phyloP scores from a whole-genome alignment of 2,113 vertebrate species.

The Syrmaticus mikado region DNA sequence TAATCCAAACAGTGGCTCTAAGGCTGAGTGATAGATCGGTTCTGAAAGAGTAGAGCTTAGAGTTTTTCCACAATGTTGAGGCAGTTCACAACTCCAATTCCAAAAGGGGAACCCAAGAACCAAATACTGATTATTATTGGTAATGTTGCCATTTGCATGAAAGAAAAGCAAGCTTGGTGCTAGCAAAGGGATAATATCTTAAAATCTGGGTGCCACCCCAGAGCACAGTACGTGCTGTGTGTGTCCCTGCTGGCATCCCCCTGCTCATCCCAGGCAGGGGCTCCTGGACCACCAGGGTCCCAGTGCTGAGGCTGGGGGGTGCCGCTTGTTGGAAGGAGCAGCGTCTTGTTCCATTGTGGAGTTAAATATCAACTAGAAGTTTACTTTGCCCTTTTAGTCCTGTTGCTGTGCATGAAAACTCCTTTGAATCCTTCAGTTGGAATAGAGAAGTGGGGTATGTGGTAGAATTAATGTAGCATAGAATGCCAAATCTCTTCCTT shows the following conservation, averaged over 20 bases:
- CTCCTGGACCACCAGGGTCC: neutral
- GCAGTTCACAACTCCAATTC: neutral
- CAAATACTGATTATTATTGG: neutral
- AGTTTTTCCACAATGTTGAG: neutral
- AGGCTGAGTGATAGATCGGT: neutral
- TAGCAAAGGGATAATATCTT: neutral
- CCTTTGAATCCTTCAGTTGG: neutral
- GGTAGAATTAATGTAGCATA: neutral
- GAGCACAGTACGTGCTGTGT: neutral
- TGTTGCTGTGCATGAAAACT: neutral
- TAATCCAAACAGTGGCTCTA: neutral
- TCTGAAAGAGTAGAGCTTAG: neutral
- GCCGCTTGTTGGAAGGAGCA: neutral
- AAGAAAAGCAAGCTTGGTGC: neutral
- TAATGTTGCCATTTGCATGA: neutral
- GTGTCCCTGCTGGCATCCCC: neutral
- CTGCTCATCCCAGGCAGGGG: fast-evolving
- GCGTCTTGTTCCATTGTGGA: neutral
- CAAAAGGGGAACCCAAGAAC: neutral
- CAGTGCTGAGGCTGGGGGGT: neutral
- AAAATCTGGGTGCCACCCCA: fast-evolving
- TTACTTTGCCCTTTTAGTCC: neutral
- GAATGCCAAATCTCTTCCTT: neutral
- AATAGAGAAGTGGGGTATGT: neutral
- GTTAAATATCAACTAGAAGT: neutral